These are phyloP conservation scores for Leucophenga montana DNA, from an alignment of 2,888 invertebrate genomes.

Conservation along the genomic window DNA sequence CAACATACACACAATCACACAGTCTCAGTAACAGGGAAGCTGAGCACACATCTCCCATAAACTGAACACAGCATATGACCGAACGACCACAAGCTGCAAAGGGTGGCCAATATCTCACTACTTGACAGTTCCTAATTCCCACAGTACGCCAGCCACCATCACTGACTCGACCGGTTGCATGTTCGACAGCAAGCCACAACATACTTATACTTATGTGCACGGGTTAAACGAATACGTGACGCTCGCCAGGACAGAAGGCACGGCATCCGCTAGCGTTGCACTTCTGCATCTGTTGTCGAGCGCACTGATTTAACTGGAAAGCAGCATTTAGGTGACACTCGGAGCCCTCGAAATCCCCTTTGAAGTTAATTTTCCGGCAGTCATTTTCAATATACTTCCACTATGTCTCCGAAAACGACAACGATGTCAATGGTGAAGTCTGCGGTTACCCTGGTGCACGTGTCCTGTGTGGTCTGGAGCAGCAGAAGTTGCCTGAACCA, in stretches of 20 bases:
- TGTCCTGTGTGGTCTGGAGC: neutral
- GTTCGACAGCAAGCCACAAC: constrained; percentile 46
- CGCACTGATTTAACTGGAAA: constrained; percentile 55
- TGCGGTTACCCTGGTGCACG: neutral
- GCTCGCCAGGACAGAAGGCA: constrained; percentile 23
- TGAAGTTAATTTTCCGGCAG: constrained; percentile 65
- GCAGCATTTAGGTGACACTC: constrained; percentile 50
- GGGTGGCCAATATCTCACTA: constrained; percentile 34
- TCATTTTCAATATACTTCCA: constrained; percentile 58
- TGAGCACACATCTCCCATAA: too few species aligned
- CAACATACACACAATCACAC: constrained; percentile 17
- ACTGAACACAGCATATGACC: constrained; percentile 42
- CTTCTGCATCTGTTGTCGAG: constrained; percentile 53
- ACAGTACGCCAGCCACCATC: constrained; percentile 23
- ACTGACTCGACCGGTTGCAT: neutral
- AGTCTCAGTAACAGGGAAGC: constrained; percentile 18
- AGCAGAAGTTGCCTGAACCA: neutral
- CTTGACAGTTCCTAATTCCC: constrained; percentile 33
- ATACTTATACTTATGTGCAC: constrained; percentile 38
- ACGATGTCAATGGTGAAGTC: constrained; percentile 26
- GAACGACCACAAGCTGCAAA: constrained; percentile 33
- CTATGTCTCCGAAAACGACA: constrained; percentile 30
- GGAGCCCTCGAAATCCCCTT: constrained; percentile 50
- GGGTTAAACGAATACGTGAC: constrained; percentile 35
- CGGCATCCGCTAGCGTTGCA: constrained; percentile 27